These are phyloP conservation scores for Spongilla lacustris DNA, from an alignment of 37 sponge, comb jelly and placozoan genomes.

Conservation along the genomic window DNA sequence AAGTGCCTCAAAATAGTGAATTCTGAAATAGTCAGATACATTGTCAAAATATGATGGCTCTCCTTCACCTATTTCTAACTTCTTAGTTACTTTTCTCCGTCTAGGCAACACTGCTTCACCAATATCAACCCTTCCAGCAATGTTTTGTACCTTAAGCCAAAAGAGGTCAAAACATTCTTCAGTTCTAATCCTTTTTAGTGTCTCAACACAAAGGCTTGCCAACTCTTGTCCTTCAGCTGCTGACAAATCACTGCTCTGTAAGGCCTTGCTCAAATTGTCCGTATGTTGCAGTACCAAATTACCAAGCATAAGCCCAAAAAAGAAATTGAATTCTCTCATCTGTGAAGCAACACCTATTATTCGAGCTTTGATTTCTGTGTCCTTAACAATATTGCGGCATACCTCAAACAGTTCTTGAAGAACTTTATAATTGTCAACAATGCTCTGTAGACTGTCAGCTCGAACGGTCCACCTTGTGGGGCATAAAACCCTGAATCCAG, in stretches of 20 bases:
- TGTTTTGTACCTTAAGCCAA: slow-evolving; percentile 21
- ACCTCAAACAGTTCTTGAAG: slow-evolving; percentile 52
- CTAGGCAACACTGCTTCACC: slow-evolving; percentile 30
- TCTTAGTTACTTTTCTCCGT: slow-evolving; percentile 46
- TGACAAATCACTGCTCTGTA: slow-evolving; percentile 42
- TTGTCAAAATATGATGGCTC: neutral
- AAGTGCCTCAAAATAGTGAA: slow-evolving; percentile 57
- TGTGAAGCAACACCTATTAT: slow-evolving; percentile 43
- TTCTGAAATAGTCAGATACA: neutral
- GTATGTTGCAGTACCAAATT: slow-evolving; percentile 56
- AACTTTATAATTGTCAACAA: slow-evolving; percentile 36
- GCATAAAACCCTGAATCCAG: slow-evolving; percentile 35
- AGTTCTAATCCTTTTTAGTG: slow-evolving; percentile 34
- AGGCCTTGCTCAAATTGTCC: slow-evolving; percentile 55
- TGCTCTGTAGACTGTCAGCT: slow-evolving; percentile 44
- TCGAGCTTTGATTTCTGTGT: slow-evolving; percentile 36
- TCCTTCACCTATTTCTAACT: slow-evolving; percentile 34
- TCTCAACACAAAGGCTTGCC: slow-evolving; percentile 22
- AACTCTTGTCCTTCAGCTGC: slow-evolving; percentile 55
- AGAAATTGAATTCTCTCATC: slow-evolving; percentile 51
- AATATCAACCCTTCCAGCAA: slow-evolving; percentile 15
- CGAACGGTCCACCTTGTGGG: slow-evolving; percentile 66
- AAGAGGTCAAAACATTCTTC: slow-evolving; percentile 48
- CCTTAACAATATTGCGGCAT: slow-evolving; percentile 28
- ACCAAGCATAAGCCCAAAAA: slow-evolving; percentile 58